Evolutionary conservation across 1,140 invertebrate genomes (phyloP).

Genomic region (Eulimnadia texana): DNA sequence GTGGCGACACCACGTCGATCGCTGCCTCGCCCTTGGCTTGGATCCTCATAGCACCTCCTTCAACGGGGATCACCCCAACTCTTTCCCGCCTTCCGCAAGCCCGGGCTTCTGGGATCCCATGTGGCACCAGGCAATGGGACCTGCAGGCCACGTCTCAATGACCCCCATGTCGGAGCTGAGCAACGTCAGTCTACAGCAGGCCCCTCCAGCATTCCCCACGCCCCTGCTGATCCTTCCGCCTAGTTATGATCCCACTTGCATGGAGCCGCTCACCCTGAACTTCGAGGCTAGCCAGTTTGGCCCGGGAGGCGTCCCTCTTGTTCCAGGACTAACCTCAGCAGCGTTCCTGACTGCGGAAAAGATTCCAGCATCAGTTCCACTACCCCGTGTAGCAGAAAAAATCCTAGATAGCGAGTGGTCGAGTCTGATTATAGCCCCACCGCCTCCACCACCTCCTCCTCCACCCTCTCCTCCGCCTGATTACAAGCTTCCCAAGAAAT

Average conservation of each 20-base stretch:
- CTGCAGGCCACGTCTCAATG: no score
- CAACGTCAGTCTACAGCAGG: no score
- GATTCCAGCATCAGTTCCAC: no score
- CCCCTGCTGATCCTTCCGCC: not conserved
- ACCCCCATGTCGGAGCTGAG: no score
- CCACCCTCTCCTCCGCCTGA: slow-evolving; percentile 31
- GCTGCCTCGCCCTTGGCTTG: slow-evolving; percentile 26
- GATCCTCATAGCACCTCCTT: slow-evolving; percentile 21
- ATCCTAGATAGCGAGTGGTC: no score
- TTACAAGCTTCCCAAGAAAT: slow-evolving; percentile 61
- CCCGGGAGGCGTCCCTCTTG: not conserved
- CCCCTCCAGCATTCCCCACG: not conserved
- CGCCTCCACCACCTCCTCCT: slow-evolving; percentile 20
- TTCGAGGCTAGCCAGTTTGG: not conserved
- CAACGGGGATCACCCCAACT: slow-evolving; percentile 13
- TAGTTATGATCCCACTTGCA: not conserved
- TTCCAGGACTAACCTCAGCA: not conserved
- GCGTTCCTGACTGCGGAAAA: slow-evolving; percentile 3
- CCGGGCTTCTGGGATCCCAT: no score
- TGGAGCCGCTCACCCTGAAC: not conserved
- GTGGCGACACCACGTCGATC: slow-evolving; percentile 44
- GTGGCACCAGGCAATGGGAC: no score
- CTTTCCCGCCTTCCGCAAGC: slow-evolving; percentile 7
- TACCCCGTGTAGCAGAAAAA: no score
- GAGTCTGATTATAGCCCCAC: slow-evolving; percentile 16